Evolutionary conservation across 2,888 invertebrate species (phyloP).

Genomic region (Ichneumoninae sp.): DNA sequence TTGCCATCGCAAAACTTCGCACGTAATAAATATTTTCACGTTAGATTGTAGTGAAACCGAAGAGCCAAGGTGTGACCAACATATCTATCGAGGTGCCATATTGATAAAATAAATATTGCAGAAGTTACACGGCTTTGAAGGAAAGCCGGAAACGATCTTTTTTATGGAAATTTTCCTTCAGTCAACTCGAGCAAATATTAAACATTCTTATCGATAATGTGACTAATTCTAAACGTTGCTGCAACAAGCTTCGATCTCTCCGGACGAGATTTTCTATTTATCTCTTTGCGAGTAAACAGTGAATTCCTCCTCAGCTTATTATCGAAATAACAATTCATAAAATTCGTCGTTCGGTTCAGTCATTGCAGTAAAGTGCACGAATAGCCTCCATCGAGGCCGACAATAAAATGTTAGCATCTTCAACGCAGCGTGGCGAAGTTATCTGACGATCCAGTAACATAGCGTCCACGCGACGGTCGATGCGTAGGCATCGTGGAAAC

Average conservation of each 20-base stretch:
- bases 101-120: no score
- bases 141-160: no score
- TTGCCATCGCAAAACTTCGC: neutral
- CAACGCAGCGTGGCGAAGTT: neutral
- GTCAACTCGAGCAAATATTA: no score
- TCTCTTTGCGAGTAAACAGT: neutral
- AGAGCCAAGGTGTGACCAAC: no score
- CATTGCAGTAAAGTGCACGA: neutral
- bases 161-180: no score
- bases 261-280: neutral
- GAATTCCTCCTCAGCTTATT: neutral
- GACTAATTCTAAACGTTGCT: neutral
- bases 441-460: neutral
- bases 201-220: neutral
- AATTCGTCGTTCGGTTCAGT: neutral
- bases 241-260: neutral
- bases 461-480: neutral
- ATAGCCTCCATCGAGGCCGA: neutral
- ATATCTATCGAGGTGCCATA: no score
- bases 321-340: neutral
- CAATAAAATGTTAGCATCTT: neutral
- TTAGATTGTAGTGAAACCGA: no score
- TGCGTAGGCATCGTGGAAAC: conserved; percentile 12
- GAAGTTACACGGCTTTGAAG: no score
- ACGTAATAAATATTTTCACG: neutral